Evolutionary conservation across 2,113 vertebrate genomes (phyloP).

Genomic region (Calidris pygmaea): DNA sequence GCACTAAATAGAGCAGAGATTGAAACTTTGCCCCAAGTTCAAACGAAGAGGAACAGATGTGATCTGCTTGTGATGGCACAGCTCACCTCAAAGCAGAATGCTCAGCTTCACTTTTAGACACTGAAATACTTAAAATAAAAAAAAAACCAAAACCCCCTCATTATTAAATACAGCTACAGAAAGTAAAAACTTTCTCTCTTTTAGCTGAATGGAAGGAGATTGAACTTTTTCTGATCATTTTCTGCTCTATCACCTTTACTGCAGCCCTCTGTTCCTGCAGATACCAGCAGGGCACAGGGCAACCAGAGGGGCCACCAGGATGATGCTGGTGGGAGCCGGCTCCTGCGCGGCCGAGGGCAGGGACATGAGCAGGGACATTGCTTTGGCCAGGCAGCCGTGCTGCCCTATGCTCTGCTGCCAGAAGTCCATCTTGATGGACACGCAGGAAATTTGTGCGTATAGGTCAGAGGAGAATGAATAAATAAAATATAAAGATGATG

Average conservation of each 20-base stretch:
- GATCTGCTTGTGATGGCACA: rapidly evolving
- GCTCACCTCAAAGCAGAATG: neutral
- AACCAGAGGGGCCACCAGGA: rapidly evolving
- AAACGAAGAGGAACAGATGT: neutral
- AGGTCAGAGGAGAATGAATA: neutral
- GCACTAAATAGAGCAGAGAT: rapidly evolving
- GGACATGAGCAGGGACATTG: rapidly evolving
- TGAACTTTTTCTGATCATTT: neutral
- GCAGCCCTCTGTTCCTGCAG: neutral
- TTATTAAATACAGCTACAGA: neutral
- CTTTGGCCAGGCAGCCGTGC: neutral
- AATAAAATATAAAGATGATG: neutral
- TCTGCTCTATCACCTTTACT: neutral
- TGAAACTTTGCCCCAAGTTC: neutral
- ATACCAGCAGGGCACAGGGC: rapidly evolving
- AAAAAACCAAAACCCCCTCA: rapidly evolving
- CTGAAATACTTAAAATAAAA: neutral
- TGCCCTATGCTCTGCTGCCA: neutral
- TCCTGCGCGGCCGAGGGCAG: neutral
- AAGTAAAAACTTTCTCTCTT: neutral
- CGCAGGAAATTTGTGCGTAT: neutral
- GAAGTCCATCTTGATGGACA: neutral
- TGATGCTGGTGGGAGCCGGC: neutral
- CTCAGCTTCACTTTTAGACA: neutral
- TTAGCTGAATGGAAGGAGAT: neutral